Evolutionary conservation across 2,113 vertebrate species (phyloP).

Genomic region (Perca schrenkii): DNA sequence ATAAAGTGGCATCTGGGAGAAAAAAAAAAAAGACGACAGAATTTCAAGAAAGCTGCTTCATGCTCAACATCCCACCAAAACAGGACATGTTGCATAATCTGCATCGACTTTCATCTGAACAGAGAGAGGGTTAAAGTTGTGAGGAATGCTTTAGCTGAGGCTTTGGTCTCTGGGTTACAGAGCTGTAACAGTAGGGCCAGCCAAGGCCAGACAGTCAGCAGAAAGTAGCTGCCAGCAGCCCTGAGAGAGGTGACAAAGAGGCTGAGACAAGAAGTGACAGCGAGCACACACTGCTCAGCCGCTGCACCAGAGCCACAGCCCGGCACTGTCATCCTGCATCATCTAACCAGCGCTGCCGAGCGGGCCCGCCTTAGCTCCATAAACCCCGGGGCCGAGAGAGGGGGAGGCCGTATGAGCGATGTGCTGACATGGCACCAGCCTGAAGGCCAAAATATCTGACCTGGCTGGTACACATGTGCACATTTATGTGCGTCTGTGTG

Average conservation of each 20-base stretch:
- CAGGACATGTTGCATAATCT: slow-evolving; percentile 5
- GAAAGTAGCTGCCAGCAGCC: slow-evolving; percentile 67
- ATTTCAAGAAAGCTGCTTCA: not conserved
- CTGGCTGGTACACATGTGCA: slow-evolving; percentile 28
- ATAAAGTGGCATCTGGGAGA: not conserved
- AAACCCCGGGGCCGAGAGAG: slow-evolving; percentile 4
- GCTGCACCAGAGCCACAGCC: slow-evolving; percentile 43
- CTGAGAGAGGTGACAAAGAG: slow-evolving; percentile 67
- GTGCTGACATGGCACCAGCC: slow-evolving; percentile 29
- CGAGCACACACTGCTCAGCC: slow-evolving; percentile 51
- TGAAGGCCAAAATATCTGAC: slow-evolving; percentile 34
- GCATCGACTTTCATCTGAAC: not conserved
- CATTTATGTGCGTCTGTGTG: slow-evolving; percentile 10
- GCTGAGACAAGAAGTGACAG: slow-evolving; percentile 69
- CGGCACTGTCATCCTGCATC: slow-evolving; percentile 62
- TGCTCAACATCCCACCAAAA: not conserved
- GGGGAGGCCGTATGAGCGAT: slow-evolving; percentile 47
- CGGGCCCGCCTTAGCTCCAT: slow-evolving; percentile 32
- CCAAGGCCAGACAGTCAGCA: slow-evolving; percentile 59
- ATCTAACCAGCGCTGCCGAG: slow-evolving; percentile 45
- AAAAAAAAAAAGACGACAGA: not conserved
- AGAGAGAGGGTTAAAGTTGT: slow-evolving; percentile 2
- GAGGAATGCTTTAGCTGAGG: slow-evolving; percentile 2
- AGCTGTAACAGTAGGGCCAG: slow-evolving; percentile 34
- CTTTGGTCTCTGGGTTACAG: slow-evolving; percentile 28